A percentile compares a stretch with the other conserved stretches of the same genome.
Conservation (phyloP, 2,888 invertebrate genomes). For the Ophraella communa region DNA sequence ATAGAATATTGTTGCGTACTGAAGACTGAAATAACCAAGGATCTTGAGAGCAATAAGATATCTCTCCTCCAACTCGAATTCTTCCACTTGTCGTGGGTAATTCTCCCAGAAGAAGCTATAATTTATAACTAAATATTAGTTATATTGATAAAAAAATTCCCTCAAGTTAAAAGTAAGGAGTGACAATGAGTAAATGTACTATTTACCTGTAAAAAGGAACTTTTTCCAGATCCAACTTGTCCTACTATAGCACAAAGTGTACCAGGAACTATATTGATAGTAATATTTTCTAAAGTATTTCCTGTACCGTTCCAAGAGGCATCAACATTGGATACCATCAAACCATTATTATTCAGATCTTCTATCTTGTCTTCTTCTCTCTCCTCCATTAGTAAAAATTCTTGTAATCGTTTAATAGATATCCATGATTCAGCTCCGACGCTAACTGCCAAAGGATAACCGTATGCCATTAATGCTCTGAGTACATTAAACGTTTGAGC, state of each 20-base stretch:
- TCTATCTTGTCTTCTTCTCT: conserved; percentile 52
- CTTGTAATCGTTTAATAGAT: conserved; percentile 64
- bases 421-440: conserved; percentile 67
- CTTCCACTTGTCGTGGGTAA: conserved; percentile 62
- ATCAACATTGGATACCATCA: conserved; percentile 45
- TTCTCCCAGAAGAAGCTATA: conserved; percentile 62
- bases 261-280: conserved; percentile 61
- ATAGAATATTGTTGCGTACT: conserved; percentile 58
- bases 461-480: conserved; percentile 65
- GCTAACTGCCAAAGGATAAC: conserved; percentile 66
- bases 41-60: conserved; percentile 70
- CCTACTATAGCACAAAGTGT: conserved; percentile 79
- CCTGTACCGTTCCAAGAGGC: conserved; percentile 49
- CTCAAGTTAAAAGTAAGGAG: too few relatives aligned
- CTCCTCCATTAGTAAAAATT: conserved; percentile 66
- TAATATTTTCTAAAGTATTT: conserved; percentile 53
- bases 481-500: conserved; percentile 62
- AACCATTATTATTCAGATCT: conserved; percentile 33
- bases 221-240: conserved; percentile 88
- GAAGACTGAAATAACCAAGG: conserved; percentile 69
- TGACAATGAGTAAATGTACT: background rate
- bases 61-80: conserved; percentile 62
- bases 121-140: background rate
- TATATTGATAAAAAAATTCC: too few relatives aligned
- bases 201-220: conserved; percentile 61